phyloP scores from a whole-genome alignment of 2,113 vertebrate species.

The Misgurnus mizolepis region DNA sequence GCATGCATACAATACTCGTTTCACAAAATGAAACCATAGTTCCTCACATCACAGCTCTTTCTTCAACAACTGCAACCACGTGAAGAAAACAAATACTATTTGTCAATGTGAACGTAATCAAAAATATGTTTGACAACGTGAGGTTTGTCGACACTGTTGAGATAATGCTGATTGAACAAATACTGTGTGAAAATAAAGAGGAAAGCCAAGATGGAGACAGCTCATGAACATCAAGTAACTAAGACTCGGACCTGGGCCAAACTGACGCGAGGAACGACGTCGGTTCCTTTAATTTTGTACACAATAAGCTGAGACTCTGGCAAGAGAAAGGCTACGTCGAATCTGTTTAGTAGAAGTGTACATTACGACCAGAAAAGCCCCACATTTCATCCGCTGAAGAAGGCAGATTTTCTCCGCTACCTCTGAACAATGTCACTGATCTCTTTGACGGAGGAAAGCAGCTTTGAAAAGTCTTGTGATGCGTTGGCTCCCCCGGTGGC shows the following conservation, averaged over 20 bases:
- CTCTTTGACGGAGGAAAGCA: slow-evolving; percentile 94
- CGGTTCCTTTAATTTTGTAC: slow-evolving; percentile 50
- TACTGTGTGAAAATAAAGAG: slow-evolving; percentile 3
- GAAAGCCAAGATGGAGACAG: slow-evolving; percentile 15
- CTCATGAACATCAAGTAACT: not conserved
- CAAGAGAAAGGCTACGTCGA: slow-evolving; percentile 26
- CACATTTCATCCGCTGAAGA: not conserved
- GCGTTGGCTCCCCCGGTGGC: slow-evolving; percentile 81
- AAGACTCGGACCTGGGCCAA: slow-evolving; percentile 14
- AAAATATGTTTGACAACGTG: not conserved
- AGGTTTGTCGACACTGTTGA: not conserved
- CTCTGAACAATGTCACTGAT: slow-evolving; percentile 98
- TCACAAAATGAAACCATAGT: slow-evolving; percentile 50
- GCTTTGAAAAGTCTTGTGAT: slow-evolving; percentile 95
- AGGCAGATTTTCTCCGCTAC: slow-evolving; percentile 78
- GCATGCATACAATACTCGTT: slow-evolving; percentile 61
- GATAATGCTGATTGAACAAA: not conserved
- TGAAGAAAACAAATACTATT: slow-evolving; percentile 9
- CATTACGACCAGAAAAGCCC: not conserved
- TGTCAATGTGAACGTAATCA: slow-evolving; percentile 3
- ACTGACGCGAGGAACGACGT: not conserved
- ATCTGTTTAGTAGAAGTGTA: slow-evolving; percentile 19
- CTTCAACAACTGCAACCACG: slow-evolving; percentile 3
- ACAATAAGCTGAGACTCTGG: slow-evolving; percentile 60
- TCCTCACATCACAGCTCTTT: slow-evolving; percentile 46